phyloP scores from a whole-genome alignment of 2,888 invertebrate species.

The Colletes collaris region DNA sequence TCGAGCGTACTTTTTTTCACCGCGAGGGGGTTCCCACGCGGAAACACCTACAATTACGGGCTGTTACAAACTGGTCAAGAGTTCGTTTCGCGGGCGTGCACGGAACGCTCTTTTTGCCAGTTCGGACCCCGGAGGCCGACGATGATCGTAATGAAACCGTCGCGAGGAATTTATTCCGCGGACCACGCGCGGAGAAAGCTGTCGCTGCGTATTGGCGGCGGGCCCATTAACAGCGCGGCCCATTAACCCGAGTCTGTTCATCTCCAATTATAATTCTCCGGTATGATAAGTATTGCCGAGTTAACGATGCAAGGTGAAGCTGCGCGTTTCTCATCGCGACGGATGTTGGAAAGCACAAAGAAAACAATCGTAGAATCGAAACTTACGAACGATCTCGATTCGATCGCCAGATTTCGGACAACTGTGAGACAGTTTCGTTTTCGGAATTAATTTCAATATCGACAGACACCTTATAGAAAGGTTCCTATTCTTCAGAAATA shows the following conservation, averaged over 20 bases:
- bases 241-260: constrained; percentile 54
- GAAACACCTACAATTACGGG: constrained; percentile 47
- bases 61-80: constrained; percentile 33
- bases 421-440: no score
- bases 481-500: no score
- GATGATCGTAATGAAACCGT: background rate
- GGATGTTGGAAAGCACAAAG: constrained; percentile 49
- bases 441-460: no score
- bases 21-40: constrained; percentile 33
- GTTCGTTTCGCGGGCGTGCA: constrained; percentile 24
- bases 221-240: constrained; percentile 1
- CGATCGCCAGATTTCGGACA: no score
- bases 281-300: constrained; percentile 51
- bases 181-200: constrained; percentile 46
- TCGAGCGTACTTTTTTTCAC: constrained; percentile 39
- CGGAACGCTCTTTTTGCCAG: constrained; percentile 16
- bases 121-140: constrained; percentile 8
- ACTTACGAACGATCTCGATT: background rate
- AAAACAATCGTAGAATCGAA: constrained; percentile 29
- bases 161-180: constrained; percentile 1
- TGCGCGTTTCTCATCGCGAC: constrained; percentile 45
- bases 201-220: background rate
- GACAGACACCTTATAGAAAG: no score
- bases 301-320: constrained; percentile 52
- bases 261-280: constrained; percentile 52